Conservation (phyloP, 2,888 invertebrate species). For the Cerastis rubricosa region DNA sequence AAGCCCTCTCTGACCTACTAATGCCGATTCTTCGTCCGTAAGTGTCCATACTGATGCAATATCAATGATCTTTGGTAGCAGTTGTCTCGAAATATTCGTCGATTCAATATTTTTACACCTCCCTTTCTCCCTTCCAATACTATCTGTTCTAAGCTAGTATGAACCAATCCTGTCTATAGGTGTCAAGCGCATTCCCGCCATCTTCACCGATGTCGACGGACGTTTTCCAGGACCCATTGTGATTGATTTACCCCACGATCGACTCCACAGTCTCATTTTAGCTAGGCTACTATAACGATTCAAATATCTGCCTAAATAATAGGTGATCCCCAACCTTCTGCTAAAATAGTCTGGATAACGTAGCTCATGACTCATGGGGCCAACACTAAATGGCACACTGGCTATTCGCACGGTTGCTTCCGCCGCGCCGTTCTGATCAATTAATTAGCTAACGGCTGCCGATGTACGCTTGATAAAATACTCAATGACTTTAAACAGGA, state of each 20-base stretch:
- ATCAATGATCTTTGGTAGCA: background rate
- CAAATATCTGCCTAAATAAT: background rate
- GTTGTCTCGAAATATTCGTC: background rate
- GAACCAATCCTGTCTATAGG: background rate
- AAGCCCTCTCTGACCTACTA: background rate
- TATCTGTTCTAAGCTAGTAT: background rate
- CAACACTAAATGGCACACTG: conserved; percentile 46
- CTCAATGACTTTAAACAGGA: conserved; percentile 52
- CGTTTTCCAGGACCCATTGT: background rate
- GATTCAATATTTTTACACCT: background rate
- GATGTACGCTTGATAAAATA: conserved; percentile 62
- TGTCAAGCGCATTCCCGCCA: background rate
- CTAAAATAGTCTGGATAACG: conserved; percentile 7
- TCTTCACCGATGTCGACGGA: background rate
- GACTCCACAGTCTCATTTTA: background rate
- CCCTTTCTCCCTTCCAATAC: background rate
- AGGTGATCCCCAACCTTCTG: conserved; percentile 7
- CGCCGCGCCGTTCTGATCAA: conserved; percentile 53
- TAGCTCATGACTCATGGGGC: conserved; percentile 1
- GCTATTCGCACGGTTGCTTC: conserved; percentile 44
- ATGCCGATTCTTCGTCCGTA: background rate
- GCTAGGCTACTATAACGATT: background rate
- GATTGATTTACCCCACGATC: background rate
- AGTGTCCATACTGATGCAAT: background rate
- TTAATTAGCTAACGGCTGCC: conserved; percentile 56